A percentile compares a stretch with the other conserved stretches of the same genome.
phyloP scores from a whole-genome alignment of 1,140 invertebrate species.

The Goniozus legneri region DNA sequence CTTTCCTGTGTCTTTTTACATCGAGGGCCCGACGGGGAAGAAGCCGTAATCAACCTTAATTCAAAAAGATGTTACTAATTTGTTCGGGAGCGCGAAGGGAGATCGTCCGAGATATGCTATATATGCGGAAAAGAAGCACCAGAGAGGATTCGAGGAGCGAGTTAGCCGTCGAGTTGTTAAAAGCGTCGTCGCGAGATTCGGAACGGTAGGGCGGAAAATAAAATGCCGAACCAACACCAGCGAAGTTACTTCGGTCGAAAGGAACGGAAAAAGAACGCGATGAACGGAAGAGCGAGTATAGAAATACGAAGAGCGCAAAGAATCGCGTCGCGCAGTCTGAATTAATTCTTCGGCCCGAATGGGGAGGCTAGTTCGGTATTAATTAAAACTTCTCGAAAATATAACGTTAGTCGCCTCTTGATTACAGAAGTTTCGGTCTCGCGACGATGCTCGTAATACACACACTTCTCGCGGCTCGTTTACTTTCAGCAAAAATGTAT shows the following conservation, averaged over 20 bases:
- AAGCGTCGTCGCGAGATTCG: neutral
- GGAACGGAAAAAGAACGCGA: conserved; percentile 9
- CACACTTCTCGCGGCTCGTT: too few species aligned
- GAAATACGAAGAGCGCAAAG: too few species aligned
- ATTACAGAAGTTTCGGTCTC: too few species aligned
- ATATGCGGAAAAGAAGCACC: too few species aligned
- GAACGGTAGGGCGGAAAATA: conserved; percentile 3
- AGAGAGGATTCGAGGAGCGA: conserved; percentile 11
- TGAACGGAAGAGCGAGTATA: neutral
- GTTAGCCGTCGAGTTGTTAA: conserved; percentile 11
- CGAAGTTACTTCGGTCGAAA: too few species aligned
- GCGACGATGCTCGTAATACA: too few species aligned
- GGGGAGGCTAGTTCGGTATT: conserved; percentile 26
- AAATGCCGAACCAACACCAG: too few species aligned
- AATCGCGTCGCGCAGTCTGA: neutral
- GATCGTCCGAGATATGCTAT: too few species aligned
- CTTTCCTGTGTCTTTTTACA: conserved; percentile 29
- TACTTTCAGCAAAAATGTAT: too few species aligned
- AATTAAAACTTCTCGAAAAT: conserved; percentile 37
- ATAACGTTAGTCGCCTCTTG: conserved; percentile 19
- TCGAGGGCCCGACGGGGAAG: conserved; percentile 11
- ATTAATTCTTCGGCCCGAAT: conserved; percentile 15
- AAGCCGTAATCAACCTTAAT: conserved; percentile 36
- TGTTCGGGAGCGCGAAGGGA: conserved; percentile 14
- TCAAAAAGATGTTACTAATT: conserved; percentile 32